Evolutionary conservation across 2,888 invertebrate species (phyloP).

Genomic region (Carterocephalus palaemon): DNA sequence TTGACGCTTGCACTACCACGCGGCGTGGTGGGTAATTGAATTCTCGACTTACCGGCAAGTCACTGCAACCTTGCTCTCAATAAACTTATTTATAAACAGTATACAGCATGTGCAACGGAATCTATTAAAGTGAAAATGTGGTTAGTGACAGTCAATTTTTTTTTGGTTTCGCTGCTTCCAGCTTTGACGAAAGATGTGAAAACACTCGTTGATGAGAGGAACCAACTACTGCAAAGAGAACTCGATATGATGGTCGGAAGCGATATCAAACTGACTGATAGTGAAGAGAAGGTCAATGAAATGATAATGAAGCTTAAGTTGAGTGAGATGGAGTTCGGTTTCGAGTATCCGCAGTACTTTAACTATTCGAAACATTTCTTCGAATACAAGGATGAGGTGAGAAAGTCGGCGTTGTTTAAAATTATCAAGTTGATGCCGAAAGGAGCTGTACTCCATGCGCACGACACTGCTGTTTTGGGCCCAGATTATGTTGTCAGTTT

Average conservation of each 20-base stretch:
- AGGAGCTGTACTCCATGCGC: conserved; percentile 84
- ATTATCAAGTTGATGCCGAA: conserved; percentile 85
- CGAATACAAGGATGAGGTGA: conserved; percentile 78
- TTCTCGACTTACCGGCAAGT: conserved; percentile 3
- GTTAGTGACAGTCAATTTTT: conserved; percentile 25
- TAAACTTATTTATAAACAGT: conserved; percentile 21
- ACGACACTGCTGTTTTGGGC: conserved; percentile 81
- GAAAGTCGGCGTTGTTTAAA: conserved; percentile 80
- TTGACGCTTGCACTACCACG: conserved; percentile 12
- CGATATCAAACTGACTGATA: conserved; percentile 66
- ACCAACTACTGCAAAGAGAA: conserved; percentile 70
- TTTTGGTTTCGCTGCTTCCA: conserved; percentile 13
- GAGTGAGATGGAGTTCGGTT: conserved; percentile 69
- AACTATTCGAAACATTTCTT: conserved; percentile 84
- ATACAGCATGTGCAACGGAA: conserved; percentile 7
- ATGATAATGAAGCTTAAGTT: conserved; percentile 79
- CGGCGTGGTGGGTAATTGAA: conserved; percentile 9
- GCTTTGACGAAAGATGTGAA: conserved; percentile 32
- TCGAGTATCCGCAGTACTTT: conserved; percentile 70
- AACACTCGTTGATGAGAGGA: conserved; percentile 48
- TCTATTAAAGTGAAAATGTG: conserved; percentile 39
- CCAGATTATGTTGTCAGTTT: conserved; percentile 80
- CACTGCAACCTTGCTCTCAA: conserved; percentile 15
- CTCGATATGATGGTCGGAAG: conserved; percentile 71
- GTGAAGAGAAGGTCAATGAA: conserved; percentile 76